Conservation (phyloP, 2,113 vertebrate species). For the Crocuta crocuta region DNA sequence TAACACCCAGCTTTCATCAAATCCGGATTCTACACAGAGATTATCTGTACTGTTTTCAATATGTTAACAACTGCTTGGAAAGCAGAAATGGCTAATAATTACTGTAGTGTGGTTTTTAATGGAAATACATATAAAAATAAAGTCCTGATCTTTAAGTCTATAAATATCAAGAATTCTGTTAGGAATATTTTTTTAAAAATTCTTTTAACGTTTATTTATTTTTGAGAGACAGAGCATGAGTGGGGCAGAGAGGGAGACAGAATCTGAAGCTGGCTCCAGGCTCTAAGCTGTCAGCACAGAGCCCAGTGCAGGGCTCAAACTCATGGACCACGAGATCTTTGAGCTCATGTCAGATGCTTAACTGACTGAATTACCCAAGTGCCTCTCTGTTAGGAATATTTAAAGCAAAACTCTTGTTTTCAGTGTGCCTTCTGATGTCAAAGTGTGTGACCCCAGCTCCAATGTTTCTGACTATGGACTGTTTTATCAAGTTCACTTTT, state of each 20-base stretch:
- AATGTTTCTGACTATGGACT: slow-evolving; percentile 97
- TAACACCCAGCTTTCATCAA: background rate
- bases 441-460: slow-evolving; percentile 95
- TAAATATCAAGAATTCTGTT: slow-evolving; percentile 92
- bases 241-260: too few relatives aligned
- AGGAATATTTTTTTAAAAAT: slow-evolving; percentile 85
- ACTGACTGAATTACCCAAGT: too few relatives aligned
- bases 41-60: slow-evolving; percentile 46
- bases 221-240: too few relatives aligned
- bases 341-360: too few relatives aligned
- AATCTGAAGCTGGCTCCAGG: too few relatives aligned
- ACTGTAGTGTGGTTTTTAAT: slow-evolving; percentile 46
- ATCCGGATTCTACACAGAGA: slow-evolving; percentile 9
- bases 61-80: slow-evolving; percentile 68
- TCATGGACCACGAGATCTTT: too few relatives aligned
- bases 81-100: slow-evolving; percentile 68
- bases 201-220: too few relatives aligned
- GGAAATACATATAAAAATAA: slow-evolving; percentile 74
- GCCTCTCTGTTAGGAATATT: slow-evolving; percentile 88
- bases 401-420: slow-evolving; percentile 96
- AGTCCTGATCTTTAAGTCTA: slow-evolving; percentile 79
- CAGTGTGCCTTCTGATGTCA: slow-evolving; percentile 95
- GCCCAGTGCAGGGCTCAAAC: too few relatives aligned
- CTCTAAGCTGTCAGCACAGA: too few relatives aligned
- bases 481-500: slow-evolving; percentile 95